A percentile compares a stretch with the other conserved stretches of the same genome.
phyloP scores from a whole-genome alignment of 2,113 vertebrate species.

The Triplophysa siluroides region DNA sequence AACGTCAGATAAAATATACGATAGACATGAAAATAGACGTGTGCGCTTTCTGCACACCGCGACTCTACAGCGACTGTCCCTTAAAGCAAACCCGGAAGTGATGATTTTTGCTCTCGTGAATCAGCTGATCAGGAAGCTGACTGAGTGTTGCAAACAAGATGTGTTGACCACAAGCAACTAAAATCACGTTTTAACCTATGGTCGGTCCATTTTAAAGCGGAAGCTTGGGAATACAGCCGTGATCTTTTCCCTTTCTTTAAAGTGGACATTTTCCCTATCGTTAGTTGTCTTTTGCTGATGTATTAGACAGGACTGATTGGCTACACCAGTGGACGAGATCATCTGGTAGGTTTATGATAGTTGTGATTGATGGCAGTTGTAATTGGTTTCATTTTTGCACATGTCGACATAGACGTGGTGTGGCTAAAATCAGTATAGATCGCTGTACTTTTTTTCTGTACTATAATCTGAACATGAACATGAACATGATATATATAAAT shows the following conservation, averaged over 20 bases:
- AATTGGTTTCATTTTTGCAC: background rate
- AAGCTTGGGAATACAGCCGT: constrained; percentile 5
- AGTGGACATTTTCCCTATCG: background rate
- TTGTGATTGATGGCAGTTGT: background rate
- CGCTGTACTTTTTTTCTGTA: background rate
- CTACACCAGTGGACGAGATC: constrained; percentile 1
- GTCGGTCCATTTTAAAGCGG: constrained; percentile 20
- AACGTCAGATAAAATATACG: background rate
- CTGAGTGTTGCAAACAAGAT: constrained; percentile 33
- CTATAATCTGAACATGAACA: too few relatives aligned
- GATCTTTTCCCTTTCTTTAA: background rate
- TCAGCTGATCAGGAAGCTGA: constrained; percentile 68
- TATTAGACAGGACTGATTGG: background rate
- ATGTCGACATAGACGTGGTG: background rate
- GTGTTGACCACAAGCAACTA: constrained; percentile 13
- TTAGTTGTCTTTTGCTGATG: background rate
- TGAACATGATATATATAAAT: too few relatives aligned
- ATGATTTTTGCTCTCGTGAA: constrained; percentile 32
- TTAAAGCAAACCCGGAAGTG: constrained; percentile 59
- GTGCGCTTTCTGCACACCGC: background rate
- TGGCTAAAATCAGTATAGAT: background rate
- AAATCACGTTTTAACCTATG: constrained; percentile 39
- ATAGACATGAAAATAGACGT: background rate
- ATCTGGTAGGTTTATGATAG: constrained; percentile 18
- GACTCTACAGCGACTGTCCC: background rate